These are phyloP conservation scores for Anoplius nigerrimus DNA, from an alignment of 2,888 invertebrate genomes.

Conservation along the genomic window DNA sequence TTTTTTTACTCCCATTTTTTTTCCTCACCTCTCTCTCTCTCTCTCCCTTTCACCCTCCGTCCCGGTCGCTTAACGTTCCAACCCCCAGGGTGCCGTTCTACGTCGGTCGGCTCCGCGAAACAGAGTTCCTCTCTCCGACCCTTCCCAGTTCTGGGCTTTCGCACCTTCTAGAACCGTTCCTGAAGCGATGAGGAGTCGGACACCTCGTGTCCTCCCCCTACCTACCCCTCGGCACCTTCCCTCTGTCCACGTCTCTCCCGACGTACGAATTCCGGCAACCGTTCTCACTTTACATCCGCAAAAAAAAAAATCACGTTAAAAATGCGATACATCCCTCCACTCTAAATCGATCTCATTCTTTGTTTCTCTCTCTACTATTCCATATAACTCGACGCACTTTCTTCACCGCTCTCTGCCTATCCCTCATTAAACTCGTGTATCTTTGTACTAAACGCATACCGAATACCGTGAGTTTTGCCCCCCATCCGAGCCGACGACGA, in stretches of 20 bases:
- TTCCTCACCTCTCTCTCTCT: conserved; percentile 13
- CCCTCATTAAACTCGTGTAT: conserved; percentile 49
- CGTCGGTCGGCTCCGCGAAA: too few relatives aligned
- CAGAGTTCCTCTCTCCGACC: too few relatives aligned
- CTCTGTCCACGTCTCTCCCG: conserved; percentile 26
- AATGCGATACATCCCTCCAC: neutral
- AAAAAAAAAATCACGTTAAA: neutral
- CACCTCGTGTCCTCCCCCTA: too few relatives aligned
- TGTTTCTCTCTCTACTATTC: conserved; percentile 14
- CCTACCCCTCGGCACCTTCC: too few relatives aligned
- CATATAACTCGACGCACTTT: neutral
- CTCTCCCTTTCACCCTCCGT: neutral
- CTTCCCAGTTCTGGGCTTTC: too few relatives aligned
- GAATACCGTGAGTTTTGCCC: conserved; percentile 49
- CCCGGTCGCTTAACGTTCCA: too few relatives aligned
- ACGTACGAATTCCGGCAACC: too few relatives aligned
- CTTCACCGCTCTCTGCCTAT: neutral
- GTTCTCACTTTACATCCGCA: conserved; percentile 19
- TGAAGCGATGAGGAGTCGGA: too few relatives aligned
- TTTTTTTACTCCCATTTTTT: too few relatives aligned
- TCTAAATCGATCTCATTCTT: conserved; percentile 20
- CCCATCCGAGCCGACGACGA: neutral
- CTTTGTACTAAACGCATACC: conserved; percentile 67
- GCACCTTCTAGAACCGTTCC: too few relatives aligned
- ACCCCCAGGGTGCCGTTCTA: too few relatives aligned